Base-by-base conservation (phyloP, 2,888 invertebrate species). In the Microdon myrmicae region DNA sequence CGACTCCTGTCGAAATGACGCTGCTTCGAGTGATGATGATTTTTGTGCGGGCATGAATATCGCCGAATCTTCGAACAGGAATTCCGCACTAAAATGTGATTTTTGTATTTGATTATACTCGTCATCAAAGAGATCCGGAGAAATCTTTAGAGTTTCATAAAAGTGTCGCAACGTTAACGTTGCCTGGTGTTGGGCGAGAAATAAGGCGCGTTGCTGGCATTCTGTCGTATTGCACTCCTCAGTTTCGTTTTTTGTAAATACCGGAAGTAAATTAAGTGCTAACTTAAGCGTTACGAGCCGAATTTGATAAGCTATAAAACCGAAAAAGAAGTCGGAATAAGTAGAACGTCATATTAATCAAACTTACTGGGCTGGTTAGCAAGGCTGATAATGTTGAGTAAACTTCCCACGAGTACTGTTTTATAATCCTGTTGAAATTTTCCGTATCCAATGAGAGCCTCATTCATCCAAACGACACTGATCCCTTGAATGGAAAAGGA, bases 81-180 rank as follows among this genome's bases (percentile, higher is more conserved):
- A 94, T 77, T 97, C 96, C 1, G 97, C 94, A 79, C 94, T 94
- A 41, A 95, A 77, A 1, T 88, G 88, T 10, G 88, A 84, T 75
- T 92, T 93, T 69, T 88, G 88, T 86, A 97, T 92, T 80, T 96
- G 95, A 75, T 90, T 90, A 79, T 92, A 95, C 73, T 99, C 98
- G 78, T 97, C 96, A 81, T 99, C 98, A 79, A 99, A 99, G 87
- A 99, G 92, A 77, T 99, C 98, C 53, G 98, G 82, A 81, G 99
- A 99, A 72, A 98, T 95, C 75, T 98, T 97, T 81, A 98, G 97
- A 71, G 93, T 92, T 85, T 96, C 96, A 80, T 95, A 96, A 81
- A 94, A 96, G 82, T 92, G 94, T 35, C 94, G 84, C 8, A 97
- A 85, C 19, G 92, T 83, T 1, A 90, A 87, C 39, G 93, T 92